Conservation (phyloP, 1,140 invertebrate genomes). For the Drosophila ercepeae region DNA sequence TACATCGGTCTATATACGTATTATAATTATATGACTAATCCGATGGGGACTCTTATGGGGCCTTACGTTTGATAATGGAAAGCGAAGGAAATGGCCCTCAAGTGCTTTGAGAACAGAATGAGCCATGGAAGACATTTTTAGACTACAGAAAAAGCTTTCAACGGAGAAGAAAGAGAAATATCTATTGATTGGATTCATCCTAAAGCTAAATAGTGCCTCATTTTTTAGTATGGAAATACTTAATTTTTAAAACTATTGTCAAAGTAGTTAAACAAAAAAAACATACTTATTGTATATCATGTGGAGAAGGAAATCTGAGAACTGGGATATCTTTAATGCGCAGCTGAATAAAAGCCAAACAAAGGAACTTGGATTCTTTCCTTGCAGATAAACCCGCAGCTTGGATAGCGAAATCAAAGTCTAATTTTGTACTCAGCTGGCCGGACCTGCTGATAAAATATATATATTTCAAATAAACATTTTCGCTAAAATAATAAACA, state of each 20-base stretch:
- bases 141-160: not conserved
- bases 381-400: not conserved
- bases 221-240: too few relatives aligned
- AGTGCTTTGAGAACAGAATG: slow-evolving; percentile 7
- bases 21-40: slow-evolving; percentile 25
- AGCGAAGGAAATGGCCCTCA: slow-evolving; percentile 21
- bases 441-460: slow-evolving; percentile 32
- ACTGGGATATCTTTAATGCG: slow-evolving; percentile 16
- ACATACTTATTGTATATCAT: not conserved
- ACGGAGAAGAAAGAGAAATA: not conserved
- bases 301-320: not conserved
- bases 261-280: not conserved
- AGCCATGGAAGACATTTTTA: slow-evolving; percentile 4
- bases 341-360: slow-evolving; percentile 22
- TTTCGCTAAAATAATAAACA: slow-evolving; percentile 18
- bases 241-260: too few relatives aligned
- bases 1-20: not conserved
- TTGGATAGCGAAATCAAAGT: slow-evolving; percentile 28
- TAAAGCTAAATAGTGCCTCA: too few relatives aligned
- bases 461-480: slow-evolving; percentile 15
- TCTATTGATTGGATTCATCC: too few relatives aligned
- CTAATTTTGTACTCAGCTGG: slow-evolving; percentile 23
- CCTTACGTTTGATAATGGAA: slow-evolving; percentile 1
- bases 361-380: not conserved
- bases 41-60: not conserved